Base-by-base conservation (phyloP, 2,113 vertebrate genomes). In the Gallinago undulata region DNA sequence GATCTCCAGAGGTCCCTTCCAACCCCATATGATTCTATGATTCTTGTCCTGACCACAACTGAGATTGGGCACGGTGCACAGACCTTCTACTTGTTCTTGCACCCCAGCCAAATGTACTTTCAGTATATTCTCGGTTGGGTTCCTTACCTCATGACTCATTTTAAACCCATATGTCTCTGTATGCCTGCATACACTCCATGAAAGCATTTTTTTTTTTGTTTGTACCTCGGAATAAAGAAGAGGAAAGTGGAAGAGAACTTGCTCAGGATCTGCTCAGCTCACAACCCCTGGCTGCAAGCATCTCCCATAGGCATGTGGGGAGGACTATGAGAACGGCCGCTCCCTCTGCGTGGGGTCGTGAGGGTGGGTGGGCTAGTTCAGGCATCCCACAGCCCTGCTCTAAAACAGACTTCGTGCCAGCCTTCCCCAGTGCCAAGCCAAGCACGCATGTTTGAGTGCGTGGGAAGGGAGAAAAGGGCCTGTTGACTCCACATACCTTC, bases 91-190 rank as follows among this genome's bases (percentile, higher is more conserved):
- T 87, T 51, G 9, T 37, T 56, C 19, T 72, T 68, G 9, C 31
- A 5, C 45, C n/a, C 4, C 15, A 66, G 19, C 28, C 28, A 19
- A 77, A 35, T 0, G 0, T 45, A 56, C 21, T 7, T 73, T 76
- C 19, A 45, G 7, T 33, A 30, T 84, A 57, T 73, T 69, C 41
- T 77, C 37, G 81, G 1, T 24, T 45, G 50, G 4, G 7, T 64
- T 94, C 33, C 16, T 89, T 82, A 68, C 30, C 17, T 79, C 35
- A 19, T 13, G 31, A 68, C 12, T 30, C 55, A 51, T 64, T 75
- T 63, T 73, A 70, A 87, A 47, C 6, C 10, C 5, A 1, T 72
- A 7, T 39, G n/a, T 86, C n/a, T 89, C 35, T 67, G 4, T 43
- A 7, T 63, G 13, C 30, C 31, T 75, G 22, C 10, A 21, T 11